Base-by-base conservation (phyloP, 1,140 invertebrate genomes). In the Bombyx mori region DNA sequence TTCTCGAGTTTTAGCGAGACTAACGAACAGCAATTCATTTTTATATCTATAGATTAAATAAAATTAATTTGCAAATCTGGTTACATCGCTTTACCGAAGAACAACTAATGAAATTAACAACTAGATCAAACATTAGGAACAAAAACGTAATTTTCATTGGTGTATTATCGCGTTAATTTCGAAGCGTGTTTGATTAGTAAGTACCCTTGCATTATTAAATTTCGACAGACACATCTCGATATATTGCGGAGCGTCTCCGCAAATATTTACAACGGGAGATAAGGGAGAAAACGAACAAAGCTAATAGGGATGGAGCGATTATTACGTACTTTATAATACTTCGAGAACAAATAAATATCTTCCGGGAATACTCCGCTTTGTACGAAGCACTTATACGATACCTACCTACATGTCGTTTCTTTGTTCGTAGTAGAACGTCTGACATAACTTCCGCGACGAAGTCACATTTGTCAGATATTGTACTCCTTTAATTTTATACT, bases 161-260 rank as follows among this genome's bases (percentile, higher is more conserved):
- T 26, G 52, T 43, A 54, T 54, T 54, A 54, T 54, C 52, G 56
- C 58, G 53, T 63, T 65, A 68, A 63, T 68, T 62, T 65, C 61
- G 48, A 55, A 58, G 52, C 51, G 22, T 60, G 50, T 66, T 62
- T 66, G 58, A 60, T 62, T 65, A 51, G 44, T 47, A 62, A 51
- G 44, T 47, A 62, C 60, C 60, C 49, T 48, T 61, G 52, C 57
- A 57, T 60, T 62, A 68, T 65, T 65, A 62, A 62, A 68, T 63
- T 54, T 61, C 54, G 48, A 42, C 52, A 56, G 60, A 54, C 63
- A 57, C 63, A 61, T 59, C 63, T 68, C 56, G 57, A 62, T 65
- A 60, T 67, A 58, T 52, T 35, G 26, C 26, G 26, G 26, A 68
- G 63, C 52, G 47, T 60, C 60, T 63, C 53, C n/a, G 58, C 63